Evolutionary conservation across 1,140 invertebrate species (phyloP), one percentile per base, ranked within the genome.

Genomic region (Neomicropteryx cornuta): DNA sequence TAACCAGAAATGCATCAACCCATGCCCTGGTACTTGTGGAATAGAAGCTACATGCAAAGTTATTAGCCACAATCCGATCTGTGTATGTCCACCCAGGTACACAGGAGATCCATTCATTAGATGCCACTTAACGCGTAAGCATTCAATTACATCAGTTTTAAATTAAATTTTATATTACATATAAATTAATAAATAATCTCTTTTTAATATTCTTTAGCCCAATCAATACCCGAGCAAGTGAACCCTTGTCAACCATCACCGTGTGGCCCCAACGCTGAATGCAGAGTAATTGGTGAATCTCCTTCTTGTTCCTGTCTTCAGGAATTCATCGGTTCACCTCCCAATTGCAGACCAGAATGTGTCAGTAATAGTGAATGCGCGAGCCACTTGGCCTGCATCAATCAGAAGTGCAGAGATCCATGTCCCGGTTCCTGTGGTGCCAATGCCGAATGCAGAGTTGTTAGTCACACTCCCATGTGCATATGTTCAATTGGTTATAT

Each of bases 51-150:
- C 71, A 38, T 86, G 82, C 55, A 68, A 75, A 59, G 76, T 84
- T 22, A 71, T 81, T 10, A 81, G 79, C 56, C 83, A 88, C 48
- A 83, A 77, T 61, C 83, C 83, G 1, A 76, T 84, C 32, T 87
- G 83, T 59, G 76, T 69, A 39, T 87, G 83, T 58, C 70, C 72
- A 20, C 37, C 62, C 11, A 67, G 64, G 13, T 72, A 72, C 39
- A 81, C 75, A 33, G 83, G 83, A 36, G 81, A 87, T 73, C 79
- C 81, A 13, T 83, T 83, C 46, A 56, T 72, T 3, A 69, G 77
- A 55, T 86, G 81, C 52, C 70, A 66, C 52, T 49, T 46, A 37
- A 55, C 52, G 41, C 47, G 58, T 62, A 58, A 57, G 45, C 11
- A 40, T 42, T 28, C 22, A 39, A 33, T 3, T 16, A 32, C 8